phyloP scores from a whole-genome alignment of 2,113 vertebrate species.

The Trematomus loennbergii region DNA sequence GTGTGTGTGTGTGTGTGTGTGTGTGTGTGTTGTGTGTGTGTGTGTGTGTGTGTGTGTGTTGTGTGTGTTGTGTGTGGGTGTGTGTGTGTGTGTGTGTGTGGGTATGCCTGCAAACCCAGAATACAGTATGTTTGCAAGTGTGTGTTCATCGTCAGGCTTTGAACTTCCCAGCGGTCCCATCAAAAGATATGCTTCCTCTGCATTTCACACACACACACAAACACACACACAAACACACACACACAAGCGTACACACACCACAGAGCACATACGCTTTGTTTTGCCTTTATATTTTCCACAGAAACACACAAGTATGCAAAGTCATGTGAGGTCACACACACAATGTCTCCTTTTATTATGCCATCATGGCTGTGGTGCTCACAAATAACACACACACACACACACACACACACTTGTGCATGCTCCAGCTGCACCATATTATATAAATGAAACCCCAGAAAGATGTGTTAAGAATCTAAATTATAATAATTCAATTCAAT shows the following conservation, averaged over 20 bases:
- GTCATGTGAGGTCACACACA: background rate
- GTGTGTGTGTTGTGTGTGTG: slow-evolving; percentile 14
- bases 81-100: slow-evolving; percentile 1
- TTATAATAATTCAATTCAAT: too few species aligned
- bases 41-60: background rate
- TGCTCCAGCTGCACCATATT: too few species aligned
- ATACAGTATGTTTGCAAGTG: background rate
- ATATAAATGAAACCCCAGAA: too few species aligned
- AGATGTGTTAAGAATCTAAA: too few species aligned
- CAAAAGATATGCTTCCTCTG: slow-evolving; percentile 70
- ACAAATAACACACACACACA: background rate
- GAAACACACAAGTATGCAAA: background rate
- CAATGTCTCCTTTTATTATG: too few species aligned
- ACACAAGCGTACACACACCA: slow-evolving; percentile 11
- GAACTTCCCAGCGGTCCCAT: slow-evolving; percentile 73
- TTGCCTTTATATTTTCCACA: too few species aligned
- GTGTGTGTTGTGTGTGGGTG: slow-evolving; percentile 13
- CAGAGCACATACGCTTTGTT: background rate
- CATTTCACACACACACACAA: slow-evolving; percentile 12
- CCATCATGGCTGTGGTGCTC: background rate
- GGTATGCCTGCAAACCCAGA: too few species aligned
- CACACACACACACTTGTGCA: slow-evolving; percentile 1
- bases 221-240: slow-evolving; percentile 24
- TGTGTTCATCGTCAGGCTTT: slow-evolving; percentile 60
- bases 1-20: slow-evolving; percentile 4